A percentile compares a stretch with the other conserved stretches of the same genome.
Evolutionary conservation across 2,797 vertebrate genomes (phyloP).

Genomic region (Galago senegalensis): DNA sequence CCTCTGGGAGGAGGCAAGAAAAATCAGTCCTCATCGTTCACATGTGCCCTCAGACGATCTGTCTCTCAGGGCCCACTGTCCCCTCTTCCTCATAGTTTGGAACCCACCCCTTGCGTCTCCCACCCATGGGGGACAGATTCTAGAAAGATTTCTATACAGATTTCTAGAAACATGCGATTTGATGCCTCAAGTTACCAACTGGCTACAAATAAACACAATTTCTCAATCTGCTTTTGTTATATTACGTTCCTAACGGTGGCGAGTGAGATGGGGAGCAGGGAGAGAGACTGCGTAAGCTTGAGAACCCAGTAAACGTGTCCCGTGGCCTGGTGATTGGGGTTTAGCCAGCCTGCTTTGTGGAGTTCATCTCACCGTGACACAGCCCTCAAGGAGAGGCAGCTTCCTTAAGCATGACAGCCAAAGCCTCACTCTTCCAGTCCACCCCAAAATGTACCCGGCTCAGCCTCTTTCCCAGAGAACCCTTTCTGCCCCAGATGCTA

Average conservation of each 20-base stretch:
- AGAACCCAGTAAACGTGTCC: background rate
- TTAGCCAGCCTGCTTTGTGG: conserved; percentile 10
- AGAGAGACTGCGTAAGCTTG: background rate
- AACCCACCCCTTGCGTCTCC: accelerated
- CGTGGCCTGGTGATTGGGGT: background rate
- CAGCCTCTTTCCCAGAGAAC: conserved; percentile 39
- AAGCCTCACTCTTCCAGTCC: conserved; percentile 6
- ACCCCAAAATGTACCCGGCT: background rate
- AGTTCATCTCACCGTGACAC: background rate
- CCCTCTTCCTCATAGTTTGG: background rate
- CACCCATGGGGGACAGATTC: background rate
- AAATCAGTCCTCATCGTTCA: background rate
- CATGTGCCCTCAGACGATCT: background rate
- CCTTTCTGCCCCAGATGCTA: conserved; percentile 45
- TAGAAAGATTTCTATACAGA: too few relatives aligned
- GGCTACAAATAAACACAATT: background rate
- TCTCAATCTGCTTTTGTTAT: background rate
- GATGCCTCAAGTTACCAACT: background rate
- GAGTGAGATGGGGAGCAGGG: background rate
- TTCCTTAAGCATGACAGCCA: conserved; percentile 18
- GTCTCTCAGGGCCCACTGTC: background rate
- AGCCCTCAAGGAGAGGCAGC: background rate
- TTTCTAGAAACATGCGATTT: background rate
- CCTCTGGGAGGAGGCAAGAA: background rate
- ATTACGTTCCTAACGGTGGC: background rate